Evolutionary conservation across 2,888 invertebrate species (phyloP).

Genomic region (Dicyrtomina minuta): DNA sequence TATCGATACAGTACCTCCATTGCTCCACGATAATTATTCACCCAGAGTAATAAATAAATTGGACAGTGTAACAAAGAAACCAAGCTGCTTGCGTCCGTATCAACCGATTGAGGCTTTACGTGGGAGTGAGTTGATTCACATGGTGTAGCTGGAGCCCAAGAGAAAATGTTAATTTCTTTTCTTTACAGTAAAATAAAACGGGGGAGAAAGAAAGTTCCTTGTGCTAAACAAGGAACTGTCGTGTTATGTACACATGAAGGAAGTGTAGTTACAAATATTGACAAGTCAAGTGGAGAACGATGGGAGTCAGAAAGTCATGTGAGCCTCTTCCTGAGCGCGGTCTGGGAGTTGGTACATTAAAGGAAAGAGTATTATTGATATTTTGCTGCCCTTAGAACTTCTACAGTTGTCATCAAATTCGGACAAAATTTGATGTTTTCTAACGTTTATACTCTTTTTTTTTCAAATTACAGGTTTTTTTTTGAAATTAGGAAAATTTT

Average conservation of each 20-base stretch:
- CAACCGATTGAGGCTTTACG: neutral
- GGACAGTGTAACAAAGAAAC: constrained; percentile 8
- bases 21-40: constrained; percentile 16
- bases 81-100: neutral
- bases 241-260: neutral
- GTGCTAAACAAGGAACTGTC: neutral
- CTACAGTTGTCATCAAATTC: too few species aligned
- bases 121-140: neutral
- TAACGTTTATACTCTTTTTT: too few species aligned
- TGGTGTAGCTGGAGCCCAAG: neutral
- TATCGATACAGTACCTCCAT: constrained; percentile 25
- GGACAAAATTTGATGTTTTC: too few species aligned
- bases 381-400: constrained; percentile 43
- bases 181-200: neutral
- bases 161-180: neutral
- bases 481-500: too few species aligned
- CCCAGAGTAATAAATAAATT: constrained; percentile 17
- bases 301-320: neutral
- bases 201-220: neutral
- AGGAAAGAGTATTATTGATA: constrained; percentile 36
- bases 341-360: constrained; percentile 9
- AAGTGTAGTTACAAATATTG: constrained; percentile 6
- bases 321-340: constrained; percentile 1
- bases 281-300: constrained; percentile 4
- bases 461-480: too few species aligned